Evolutionary conservation across 2,797 vertebrate genomes (phyloP).

Genomic region (Sarcophilus harrisii): DNA sequence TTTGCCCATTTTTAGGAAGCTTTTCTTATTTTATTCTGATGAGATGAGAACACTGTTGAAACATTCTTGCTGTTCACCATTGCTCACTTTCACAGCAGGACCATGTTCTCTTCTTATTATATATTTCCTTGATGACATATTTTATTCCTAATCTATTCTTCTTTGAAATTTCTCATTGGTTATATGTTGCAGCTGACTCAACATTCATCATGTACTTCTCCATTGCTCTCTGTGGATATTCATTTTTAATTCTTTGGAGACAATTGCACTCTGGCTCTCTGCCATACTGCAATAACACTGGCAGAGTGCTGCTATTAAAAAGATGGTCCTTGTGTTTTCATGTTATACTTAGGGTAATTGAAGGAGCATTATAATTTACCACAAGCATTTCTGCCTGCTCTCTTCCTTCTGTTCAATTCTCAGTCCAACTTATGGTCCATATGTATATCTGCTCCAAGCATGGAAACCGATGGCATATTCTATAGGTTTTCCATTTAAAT

Average conservation of each 20-base stretch:
- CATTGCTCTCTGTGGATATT: neutral
- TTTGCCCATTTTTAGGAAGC: neutral
- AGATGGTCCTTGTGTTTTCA: neutral
- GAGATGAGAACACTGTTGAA: neutral
- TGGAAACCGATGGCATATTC: neutral
- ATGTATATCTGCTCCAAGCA: neutral
- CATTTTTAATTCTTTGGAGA: neutral
- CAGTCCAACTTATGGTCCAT: neutral
- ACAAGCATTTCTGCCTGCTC: neutral
- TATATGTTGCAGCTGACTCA: neutral
- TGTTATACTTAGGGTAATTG: neutral
- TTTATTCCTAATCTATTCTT: neutral
- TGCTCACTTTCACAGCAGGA: neutral
- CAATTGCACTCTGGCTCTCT: neutral
- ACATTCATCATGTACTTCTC: neutral
- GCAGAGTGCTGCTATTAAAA: neutral
- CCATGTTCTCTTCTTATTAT: neutral
- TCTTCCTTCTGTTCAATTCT: neutral
- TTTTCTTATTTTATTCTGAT: neutral
- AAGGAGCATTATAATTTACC: neutral
- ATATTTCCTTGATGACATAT: neutral
- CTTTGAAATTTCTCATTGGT: neutral
- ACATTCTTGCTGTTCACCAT: neutral
- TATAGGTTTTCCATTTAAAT: neutral
- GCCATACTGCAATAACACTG: neutral